Percentiles rank a stretch among this genome's conserved stretches.
Evolutionary conservation across 2,113 vertebrate species (phyloP).

Genomic region (Oncorhynchus clarkii): DNA sequence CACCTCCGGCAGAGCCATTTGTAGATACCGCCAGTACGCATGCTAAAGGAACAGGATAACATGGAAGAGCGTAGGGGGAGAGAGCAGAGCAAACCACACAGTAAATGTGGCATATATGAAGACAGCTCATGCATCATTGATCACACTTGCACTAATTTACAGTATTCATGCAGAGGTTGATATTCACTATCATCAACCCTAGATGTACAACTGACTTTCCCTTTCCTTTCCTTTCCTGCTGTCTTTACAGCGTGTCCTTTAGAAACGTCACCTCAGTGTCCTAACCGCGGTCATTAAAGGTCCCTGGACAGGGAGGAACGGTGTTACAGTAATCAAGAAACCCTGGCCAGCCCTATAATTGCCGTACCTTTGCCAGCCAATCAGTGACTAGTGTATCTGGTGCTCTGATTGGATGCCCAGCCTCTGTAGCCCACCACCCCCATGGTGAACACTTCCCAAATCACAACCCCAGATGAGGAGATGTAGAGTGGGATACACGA

Average conservation of each 20-base stretch:
- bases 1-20: neutral
- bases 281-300: neutral
- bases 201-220: no score
- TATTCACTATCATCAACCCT: no score
- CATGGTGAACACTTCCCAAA: neutral
- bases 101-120: neutral
- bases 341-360: neutral
- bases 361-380: neutral
- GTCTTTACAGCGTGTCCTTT: neutral
- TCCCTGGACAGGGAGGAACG: neutral
- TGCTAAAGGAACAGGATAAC: neutral
- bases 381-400: no score
- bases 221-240: neutral
- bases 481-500: neutral
- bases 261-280: neutral
- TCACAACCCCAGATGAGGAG: neutral
- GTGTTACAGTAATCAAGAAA: no score
- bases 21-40: neutral
- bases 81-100: neutral
- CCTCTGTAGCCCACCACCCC: no score
- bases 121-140: neutral
- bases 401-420: no score
- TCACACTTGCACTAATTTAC: neutral
- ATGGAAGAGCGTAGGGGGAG: neutral
- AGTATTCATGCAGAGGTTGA: neutral